These are phyloP conservation scores for Polydrusus pterygomalis DNA, from an alignment of 2,888 invertebrate species.

Conservation along the genomic window DNA sequence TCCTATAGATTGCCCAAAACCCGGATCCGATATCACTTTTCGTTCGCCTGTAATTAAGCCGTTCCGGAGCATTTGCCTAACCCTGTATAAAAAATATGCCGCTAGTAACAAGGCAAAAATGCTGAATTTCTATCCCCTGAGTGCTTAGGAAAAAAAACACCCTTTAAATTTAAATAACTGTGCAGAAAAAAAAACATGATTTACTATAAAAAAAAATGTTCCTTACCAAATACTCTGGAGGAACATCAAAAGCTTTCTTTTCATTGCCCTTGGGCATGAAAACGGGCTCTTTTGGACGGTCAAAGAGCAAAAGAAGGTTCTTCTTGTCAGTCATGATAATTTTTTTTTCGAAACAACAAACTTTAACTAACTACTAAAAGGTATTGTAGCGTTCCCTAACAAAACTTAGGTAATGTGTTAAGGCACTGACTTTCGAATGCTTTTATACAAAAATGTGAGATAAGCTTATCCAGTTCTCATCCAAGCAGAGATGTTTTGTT, in stretches of 20 bases:
- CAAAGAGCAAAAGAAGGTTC: conserved; percentile 81
- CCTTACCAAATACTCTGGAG: conserved; percentile 55
- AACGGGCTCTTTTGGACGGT: conserved; percentile 85
- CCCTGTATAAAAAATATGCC: too few species aligned
- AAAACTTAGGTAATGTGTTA: background rate
- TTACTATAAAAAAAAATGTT: background rate
- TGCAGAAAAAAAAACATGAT: too few species aligned
- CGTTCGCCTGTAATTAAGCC: too few species aligned
- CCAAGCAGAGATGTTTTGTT: background rate
- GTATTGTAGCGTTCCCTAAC: background rate
- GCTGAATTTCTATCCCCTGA: too few species aligned
- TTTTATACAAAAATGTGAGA: conserved; percentile 18
- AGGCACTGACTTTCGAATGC: background rate
- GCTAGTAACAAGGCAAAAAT: too few species aligned
- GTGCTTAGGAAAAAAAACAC: too few species aligned
- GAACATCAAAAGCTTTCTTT: conserved; percentile 77
- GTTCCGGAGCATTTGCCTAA: too few species aligned
- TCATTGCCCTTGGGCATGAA: conserved; percentile 85
- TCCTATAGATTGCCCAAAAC: too few species aligned
- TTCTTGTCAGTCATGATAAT: conserved; percentile 60
- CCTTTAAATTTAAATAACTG: too few species aligned
- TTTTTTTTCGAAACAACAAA: background rate
- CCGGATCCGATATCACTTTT: too few species aligned
- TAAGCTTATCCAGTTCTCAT: background rate
- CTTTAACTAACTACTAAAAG: too few species aligned